Conservation (phyloP, 30 jellyfish, hydroid and myxozoan genomes). For the Aurelia aurita region DNA sequence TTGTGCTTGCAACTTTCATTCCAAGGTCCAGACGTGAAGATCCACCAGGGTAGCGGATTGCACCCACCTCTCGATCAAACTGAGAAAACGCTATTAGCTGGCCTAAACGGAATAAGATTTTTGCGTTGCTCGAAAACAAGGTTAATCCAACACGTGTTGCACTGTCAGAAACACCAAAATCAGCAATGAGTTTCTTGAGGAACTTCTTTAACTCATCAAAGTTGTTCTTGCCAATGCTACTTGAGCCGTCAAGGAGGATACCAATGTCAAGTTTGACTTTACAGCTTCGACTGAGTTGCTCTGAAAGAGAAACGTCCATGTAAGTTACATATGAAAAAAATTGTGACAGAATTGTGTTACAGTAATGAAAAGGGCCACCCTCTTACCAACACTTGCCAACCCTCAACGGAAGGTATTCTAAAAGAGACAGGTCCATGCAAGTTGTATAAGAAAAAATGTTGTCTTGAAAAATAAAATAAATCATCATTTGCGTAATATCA, state of each 20-base stretch:
- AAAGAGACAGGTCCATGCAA: too few relatives aligned
- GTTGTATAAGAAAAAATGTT: too few relatives aligned
- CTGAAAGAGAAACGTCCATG: constrained; percentile 17
- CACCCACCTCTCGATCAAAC: constrained; percentile 31
- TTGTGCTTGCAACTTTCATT: constrained; percentile 44
- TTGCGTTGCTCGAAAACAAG: constrained; percentile 46
- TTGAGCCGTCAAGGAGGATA: constrained; percentile 75
- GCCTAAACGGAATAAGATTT: constrained; percentile 33
- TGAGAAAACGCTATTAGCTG: constrained; percentile 43
- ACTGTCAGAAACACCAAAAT: constrained; percentile 62
- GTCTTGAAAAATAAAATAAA: too few relatives aligned
- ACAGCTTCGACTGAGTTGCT: constrained; percentile 56
- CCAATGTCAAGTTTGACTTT: constrained; percentile 57
- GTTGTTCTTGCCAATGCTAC: constrained; percentile 31
- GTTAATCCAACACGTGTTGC: constrained; percentile 67
- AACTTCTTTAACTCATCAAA: constrained; percentile 25
- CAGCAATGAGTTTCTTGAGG: constrained; percentile 24
- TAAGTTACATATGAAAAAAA: too few relatives aligned
- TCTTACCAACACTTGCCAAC: too few relatives aligned
- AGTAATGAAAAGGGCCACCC: too few relatives aligned
- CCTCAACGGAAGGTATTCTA: too few relatives aligned
- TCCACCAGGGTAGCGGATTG: constrained; percentile 68
- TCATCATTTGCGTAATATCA: too few relatives aligned
- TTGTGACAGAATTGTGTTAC: too few relatives aligned
- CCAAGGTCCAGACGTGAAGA: constrained; percentile 65